Base-by-base conservation (phyloP, 2,888 invertebrate genomes). In the Rugalucina vietnamica region DNA sequence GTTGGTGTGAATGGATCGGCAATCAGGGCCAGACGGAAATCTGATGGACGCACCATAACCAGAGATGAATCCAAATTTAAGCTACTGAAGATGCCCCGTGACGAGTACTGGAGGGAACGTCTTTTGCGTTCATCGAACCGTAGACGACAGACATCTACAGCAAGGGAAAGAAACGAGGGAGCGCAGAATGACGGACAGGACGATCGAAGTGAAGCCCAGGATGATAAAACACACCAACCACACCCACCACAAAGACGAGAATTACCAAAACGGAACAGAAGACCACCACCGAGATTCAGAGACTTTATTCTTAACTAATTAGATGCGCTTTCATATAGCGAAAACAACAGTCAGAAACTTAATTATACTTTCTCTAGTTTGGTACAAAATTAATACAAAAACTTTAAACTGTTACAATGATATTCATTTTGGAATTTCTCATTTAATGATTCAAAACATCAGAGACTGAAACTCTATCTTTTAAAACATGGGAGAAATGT, bases 1-100 rank as follows among this genome's bases (percentile, higher is more conserved):
- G 49, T 37, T 21, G n/a, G 60, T 18, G 54, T 84, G 12, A n/a
- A 36, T n/a, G 84, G 84, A 32, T 84, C 80, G 4, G 50, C 54
- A 27, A 80, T 84, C 32, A 50, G 50, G 12, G 83, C 79, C 10
- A 60, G 72, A 74, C 32, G 82, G 36, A 37, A 65, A 14, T 73
- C 73, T 10, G 78, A 79, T 69, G 82, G 82, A 27, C 65, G 74
- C 4, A 32, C 5, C 2, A 21, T 29, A 21, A 21, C n/a, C 32
- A 14, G 43, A 43, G 43, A 43, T 43, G 43, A 8, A 43, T 43
- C 43, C 8, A 43, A 18, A 5, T 74, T 21, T 32, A 69, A 69
- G 29, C 32, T 69, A 65, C 27, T 49, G 49, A 50, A 54, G 69
- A 50, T 34, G 54, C 69, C 50, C 34, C 32, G 76, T 76, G 32